A percentile compares a stretch with the other conserved stretches of the same genome.
phyloP scores from a whole-genome alignment of 2,113 vertebrate species.

The Beaufortia kweichowensis region DNA sequence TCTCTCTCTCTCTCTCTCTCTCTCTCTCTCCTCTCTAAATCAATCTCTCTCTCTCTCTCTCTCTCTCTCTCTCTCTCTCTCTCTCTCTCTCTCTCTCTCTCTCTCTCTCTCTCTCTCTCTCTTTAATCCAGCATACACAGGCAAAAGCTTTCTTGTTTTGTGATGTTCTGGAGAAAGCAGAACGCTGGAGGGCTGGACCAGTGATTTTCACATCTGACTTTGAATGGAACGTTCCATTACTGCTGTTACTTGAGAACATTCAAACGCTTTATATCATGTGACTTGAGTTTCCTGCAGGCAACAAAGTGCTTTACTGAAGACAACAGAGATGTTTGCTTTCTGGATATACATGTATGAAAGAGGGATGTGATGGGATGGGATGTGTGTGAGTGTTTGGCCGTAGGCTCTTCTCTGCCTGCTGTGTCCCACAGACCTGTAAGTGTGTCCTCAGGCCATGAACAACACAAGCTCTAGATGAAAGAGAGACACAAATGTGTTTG shows the following conservation, averaged over 20 bases:
- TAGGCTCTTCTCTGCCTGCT: slow-evolving; percentile 39
- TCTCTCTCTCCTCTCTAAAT: too few relatives aligned
- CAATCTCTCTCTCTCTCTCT: too few relatives aligned
- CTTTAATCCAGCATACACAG: not conserved
- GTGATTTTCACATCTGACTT: not conserved
- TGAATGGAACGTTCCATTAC: not conserved
- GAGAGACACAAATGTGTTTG: slow-evolving; percentile 23
- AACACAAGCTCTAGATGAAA: slow-evolving; percentile 48
- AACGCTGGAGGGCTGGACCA: not conserved
- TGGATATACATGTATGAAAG: not conserved
- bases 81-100: too few relatives aligned
- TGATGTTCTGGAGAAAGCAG: not conserved
- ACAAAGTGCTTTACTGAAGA: not conserved
- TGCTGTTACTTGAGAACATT: slow-evolving; percentile 2
- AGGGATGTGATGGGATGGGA: slow-evolving; percentile 39
- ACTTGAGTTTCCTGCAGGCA: slow-evolving; percentile 13
- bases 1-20: too few relatives aligned
- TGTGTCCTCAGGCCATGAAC: slow-evolving; percentile 52
- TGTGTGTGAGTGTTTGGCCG: slow-evolving; percentile 46
- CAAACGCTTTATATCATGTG: slow-evolving; percentile 2
- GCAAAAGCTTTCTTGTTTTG: not conserved
- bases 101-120: too few relatives aligned
- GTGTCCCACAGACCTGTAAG: slow-evolving; percentile 50
- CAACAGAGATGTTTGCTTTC: not conserved
- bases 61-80: too few relatives aligned